Evolutionary conservation across 2,888 invertebrate genomes (phyloP).

Genomic region (Melanostoma scalare): DNA sequence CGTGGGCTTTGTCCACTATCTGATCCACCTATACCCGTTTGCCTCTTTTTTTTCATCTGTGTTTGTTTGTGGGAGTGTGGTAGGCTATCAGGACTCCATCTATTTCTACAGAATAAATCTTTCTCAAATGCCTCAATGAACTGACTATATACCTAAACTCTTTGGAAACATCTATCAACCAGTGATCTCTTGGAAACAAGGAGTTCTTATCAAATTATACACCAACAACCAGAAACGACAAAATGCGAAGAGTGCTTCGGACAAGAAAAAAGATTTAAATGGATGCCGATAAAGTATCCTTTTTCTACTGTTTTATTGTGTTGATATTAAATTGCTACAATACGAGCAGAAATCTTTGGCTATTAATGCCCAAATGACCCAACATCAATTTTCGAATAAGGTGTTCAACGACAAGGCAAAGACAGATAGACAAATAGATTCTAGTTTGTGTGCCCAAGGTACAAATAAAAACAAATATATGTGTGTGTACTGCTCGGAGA

Average conservation of each 20-base stretch:
- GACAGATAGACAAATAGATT: conserved; percentile 32
- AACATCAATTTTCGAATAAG: conserved; percentile 67
- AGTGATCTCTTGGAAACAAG: conserved; percentile 57
- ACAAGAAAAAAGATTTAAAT: conserved; percentile 54
- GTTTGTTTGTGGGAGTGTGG: neutral
- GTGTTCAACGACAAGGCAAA: conserved; percentile 57
- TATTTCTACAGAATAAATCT: conserved; percentile 48
- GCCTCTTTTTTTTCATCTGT: conserved; percentile 12
- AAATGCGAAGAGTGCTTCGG: conserved; percentile 5
- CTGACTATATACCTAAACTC: conserved; percentile 6
- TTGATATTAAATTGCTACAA: conserved; percentile 60
- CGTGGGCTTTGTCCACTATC: conserved; percentile 21
- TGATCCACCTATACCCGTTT: conserved; percentile 34
- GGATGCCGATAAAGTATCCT: conserved; percentile 67
- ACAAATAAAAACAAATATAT: conserved; percentile 24
- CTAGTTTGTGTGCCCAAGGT: conserved; percentile 5
- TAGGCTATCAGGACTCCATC: conserved; percentile 39
- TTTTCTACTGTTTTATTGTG: conserved; percentile 60
- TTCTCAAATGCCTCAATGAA: conserved; percentile 60
- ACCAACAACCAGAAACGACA: neutral
- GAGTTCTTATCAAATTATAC: conserved; percentile 67
- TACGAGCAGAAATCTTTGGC: conserved; percentile 64
- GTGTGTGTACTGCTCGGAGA: too few species aligned
- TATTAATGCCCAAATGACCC: conserved; percentile 67
- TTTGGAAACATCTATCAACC: conserved; percentile 25